Evolutionary conservation across 2,113 vertebrate species (phyloP), one percentile per base, ranked within the genome.

Genomic region (Microtus oregoni): DNA sequence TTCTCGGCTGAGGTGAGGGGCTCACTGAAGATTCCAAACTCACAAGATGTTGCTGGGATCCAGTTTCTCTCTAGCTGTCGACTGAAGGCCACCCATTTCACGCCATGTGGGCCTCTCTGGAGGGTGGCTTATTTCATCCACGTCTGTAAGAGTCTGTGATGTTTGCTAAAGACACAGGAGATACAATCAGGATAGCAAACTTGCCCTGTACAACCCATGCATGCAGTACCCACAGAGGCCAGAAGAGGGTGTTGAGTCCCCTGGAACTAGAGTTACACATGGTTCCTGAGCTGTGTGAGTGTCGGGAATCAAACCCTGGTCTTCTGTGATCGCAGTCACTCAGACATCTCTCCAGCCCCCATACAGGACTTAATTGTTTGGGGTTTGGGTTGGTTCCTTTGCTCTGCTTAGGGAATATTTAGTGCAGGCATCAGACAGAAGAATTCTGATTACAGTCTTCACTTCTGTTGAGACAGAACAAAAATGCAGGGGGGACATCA

Each of bases 371-470:
- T 3, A 11, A 19, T 30, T 67, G 10, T n/a, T 89, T 22, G 10
- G 12, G 30, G 38, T 61, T 35, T 52, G 8, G 30, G 44, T 72
- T 72, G 32, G 19, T 85, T 85, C 5, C 82, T 93, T 95, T 97
- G 86, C 91, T 96, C 93, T 79, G 78, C 61, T 95, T 95, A 94
- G 97, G 95, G 91, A 96, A 91, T 77, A 95, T 75, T 96, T 28
- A 0, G 75, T 91, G 70, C 89, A 89, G 85, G 96, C 96, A 98
- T 94, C 97, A 96, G 92, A 47, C 90, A 98, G 96, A 96, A 97
- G 88, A 97, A 97, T 94, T 97, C 94, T 96, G 91, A 94, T 97
- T 94, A 58, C 92, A 96, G 83, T 96, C 96, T 95, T 95, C 94
- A 3, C 77, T 96, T 86, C 91, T 97, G 63, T 83, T 47, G 65